Evolutionary conservation across 2,797 vertebrate genomes (phyloP), one percentile per base, ranked within the genome.

Genomic region (Platalea minor): DNA sequence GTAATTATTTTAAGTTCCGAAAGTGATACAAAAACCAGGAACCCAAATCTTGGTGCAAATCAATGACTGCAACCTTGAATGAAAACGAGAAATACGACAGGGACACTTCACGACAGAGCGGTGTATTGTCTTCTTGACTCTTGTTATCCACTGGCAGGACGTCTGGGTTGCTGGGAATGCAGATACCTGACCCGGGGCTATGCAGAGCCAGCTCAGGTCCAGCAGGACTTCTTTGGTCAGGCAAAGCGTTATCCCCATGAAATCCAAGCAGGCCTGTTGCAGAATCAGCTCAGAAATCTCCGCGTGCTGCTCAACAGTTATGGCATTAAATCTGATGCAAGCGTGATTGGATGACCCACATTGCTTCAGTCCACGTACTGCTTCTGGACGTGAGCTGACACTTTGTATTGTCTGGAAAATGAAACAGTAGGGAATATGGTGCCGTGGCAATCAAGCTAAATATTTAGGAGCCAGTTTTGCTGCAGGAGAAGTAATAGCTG

Each of bases 1-100:
- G 9, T 5, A 17, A 43, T 39, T 93, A 72, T 91, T 91, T 87
- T 57, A 53, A 85, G 69, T 76, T 93, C 78, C 48, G 78, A 90
- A 91, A 85, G 64, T 17, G 69, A 88, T 68, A 88, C 53, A 37
- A n/a, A 69, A 76, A n/a, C 8, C 53, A 63, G 84, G 64, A 88
- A 80, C 74, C 53, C 83, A 51, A 79, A 61, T 29, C 33, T 67
- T 54, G 56, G 51, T 64, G 61, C 68, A 60, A 33, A 70, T 26
- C 35, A 7, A 0, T 4, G 10, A 41, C 25, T 25, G 18, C 20
- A 45, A 4, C 46, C 45, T 24, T 28, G 50, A 64, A 26, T 21
- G 45, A 31, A 59, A 59, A 26, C 0, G 1, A 51, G 72, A 60
- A 50, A 28, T 11, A 2, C 3, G 13, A 7, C 9, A 5, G 3